Evolutionary conservation across 2,113 vertebrate species (phyloP).

Genomic region (Phrynosoma blainvillii): DNA sequence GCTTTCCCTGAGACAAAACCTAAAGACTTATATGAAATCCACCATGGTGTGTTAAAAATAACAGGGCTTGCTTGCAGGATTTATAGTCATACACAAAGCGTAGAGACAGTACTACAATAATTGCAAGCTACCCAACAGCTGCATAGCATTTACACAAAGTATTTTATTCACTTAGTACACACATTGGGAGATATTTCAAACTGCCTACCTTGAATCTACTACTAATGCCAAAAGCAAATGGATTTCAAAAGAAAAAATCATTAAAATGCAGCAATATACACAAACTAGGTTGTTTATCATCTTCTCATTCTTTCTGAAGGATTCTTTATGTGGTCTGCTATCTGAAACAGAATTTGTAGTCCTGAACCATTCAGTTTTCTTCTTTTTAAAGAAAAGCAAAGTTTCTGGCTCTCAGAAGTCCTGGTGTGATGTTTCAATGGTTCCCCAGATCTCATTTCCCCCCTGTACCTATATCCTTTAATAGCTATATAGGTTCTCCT

Average conservation of each 20-base stretch:
- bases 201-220: slow-evolving; percentile 58
- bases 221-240: slow-evolving; percentile 41
- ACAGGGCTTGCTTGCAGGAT: slow-evolving; percentile 55
- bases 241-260: slow-evolving; percentile 30
- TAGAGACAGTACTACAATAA: slow-evolving; percentile 47
- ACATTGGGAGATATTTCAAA: slow-evolving; percentile 62
- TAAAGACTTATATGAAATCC: slow-evolving; percentile 50
- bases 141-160: slow-evolving; percentile 68
- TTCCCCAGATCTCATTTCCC: background rate
- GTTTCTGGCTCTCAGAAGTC: background rate
- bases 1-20: slow-evolving; percentile 55
- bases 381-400: background rate
- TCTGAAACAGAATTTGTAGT: background rate
- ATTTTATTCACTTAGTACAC: slow-evolving; percentile 65
- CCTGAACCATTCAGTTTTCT: background rate
- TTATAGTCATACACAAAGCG: slow-evolving; percentile 46
- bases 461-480: background rate
- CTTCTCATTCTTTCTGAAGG: background rate
- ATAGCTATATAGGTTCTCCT: background rate
- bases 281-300: background rate
- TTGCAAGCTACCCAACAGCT: slow-evolving; percentile 67
- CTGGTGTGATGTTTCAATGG: background rate
- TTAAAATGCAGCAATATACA: slow-evolving; percentile 13
- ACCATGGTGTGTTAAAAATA: slow-evolving; percentile 58
- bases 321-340: background rate